These are phyloP conservation scores for Leucopternis melanops DNA, from an alignment of 2,113 vertebrate species.

Conservation along the genomic window DNA sequence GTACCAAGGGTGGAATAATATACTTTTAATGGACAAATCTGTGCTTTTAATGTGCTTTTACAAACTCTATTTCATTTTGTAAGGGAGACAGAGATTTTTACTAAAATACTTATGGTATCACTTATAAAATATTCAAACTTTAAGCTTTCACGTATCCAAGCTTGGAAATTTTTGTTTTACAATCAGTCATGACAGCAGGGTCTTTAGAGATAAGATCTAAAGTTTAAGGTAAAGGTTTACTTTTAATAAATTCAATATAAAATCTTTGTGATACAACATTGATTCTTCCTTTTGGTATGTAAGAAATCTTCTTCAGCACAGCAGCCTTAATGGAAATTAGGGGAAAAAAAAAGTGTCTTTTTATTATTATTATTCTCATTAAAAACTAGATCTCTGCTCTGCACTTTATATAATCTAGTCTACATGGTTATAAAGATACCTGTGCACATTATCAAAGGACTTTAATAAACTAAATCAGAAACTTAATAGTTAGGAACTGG, in stretches of 20 bases:
- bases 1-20: neutral
- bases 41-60: neutral
- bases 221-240: neutral
- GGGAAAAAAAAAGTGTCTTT: rapidly evolving
- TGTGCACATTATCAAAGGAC: neutral
- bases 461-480: neutral
- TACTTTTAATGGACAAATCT: neutral
- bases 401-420: neutral
- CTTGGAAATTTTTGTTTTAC: neutral
- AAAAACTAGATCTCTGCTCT: neutral
- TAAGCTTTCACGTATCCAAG: neutral
- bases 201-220: neutral
- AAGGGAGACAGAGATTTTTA: neutral
- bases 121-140: neutral
- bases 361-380: neutral
- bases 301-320: neutral
- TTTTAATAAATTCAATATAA: neutral
- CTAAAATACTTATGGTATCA: neutral
- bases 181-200: neutral
- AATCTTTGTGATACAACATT: neutral
- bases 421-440: neutral
- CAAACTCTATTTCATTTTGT: neutral
- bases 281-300: neutral
- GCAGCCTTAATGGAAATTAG: neutral
- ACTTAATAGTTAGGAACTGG: neutral